phyloP scores from a whole-genome alignment of 2,113 vertebrate species.

The Odontesthes bonariensis region DNA sequence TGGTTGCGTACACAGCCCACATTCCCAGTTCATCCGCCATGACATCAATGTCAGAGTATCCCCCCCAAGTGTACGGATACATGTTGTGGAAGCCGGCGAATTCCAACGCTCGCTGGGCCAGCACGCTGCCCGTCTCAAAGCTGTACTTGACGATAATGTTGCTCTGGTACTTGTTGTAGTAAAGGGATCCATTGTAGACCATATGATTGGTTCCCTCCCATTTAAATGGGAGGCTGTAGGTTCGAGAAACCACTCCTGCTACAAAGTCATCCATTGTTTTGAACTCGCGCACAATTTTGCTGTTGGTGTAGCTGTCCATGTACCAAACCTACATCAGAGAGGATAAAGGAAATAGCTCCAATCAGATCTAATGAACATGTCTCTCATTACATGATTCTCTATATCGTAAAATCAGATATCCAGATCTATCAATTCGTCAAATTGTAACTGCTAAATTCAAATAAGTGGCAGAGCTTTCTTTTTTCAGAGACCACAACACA shows the following conservation, averaged over 20 bases:
- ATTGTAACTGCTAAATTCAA: not conserved
- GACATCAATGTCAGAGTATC: conserved; percentile 96
- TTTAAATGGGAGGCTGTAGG: conserved; percentile 97
- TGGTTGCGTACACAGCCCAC: conserved; percentile 97
- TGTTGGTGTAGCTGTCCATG: conserved; percentile 98
- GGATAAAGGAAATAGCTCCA: conserved; percentile 1
- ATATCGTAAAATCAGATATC: too few species aligned
- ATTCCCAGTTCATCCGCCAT: conserved; percentile 98
- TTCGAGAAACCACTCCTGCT: conserved; percentile 92
- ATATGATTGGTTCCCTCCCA: conserved; percentile 99
- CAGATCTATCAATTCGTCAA: not conserved
- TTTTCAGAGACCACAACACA: conserved; percentile 1
- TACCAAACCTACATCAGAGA: conserved; percentile 91
- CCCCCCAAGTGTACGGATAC: conserved; percentile 98
- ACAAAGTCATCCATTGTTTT: conserved; percentile 94
- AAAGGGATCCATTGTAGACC: conserved; percentile 97
- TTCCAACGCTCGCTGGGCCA: conserved; percentile 93
- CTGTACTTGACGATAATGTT: conserved; percentile 98
- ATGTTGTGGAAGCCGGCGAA: conserved; percentile 98
- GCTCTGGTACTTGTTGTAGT: conserved; percentile 99
- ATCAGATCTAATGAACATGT: not conserved
- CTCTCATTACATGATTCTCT: not conserved
- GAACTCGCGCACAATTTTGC: conserved; percentile 97
- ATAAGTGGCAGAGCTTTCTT: too few species aligned
- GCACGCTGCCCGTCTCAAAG: conserved; percentile 91